phyloP scores from a whole-genome alignment of 1,140 invertebrate species.

The Eriosoma lanigerum region DNA sequence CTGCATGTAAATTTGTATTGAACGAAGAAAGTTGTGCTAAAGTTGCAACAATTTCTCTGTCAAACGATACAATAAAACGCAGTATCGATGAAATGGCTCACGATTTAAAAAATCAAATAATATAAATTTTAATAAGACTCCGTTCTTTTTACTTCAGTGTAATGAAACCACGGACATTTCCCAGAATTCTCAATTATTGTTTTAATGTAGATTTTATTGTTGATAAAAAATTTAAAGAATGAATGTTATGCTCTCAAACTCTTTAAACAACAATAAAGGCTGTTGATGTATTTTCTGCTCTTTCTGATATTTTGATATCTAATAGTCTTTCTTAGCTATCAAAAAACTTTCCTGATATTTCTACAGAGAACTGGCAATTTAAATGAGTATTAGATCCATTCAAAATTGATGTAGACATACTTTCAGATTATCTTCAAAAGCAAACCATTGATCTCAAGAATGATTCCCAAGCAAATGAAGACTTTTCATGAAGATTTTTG shows the following conservation, averaged over 20 bases:
- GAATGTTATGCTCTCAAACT: constrained; percentile 47
- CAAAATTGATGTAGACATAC: constrained; percentile 27
- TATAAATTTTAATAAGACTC: constrained; percentile 45
- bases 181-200: constrained; percentile 51
- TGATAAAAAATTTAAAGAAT: constrained; percentile 37
- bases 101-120: constrained; percentile 50
- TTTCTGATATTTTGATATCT: not conserved
- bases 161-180: constrained; percentile 47
- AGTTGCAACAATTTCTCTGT: constrained; percentile 1
- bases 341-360: constrained; percentile 44
- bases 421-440: constrained; percentile 43
- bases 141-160: constrained; percentile 53
- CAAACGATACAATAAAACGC: constrained; percentile 47
- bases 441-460: constrained; percentile 26
- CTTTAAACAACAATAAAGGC: constrained; percentile 51
- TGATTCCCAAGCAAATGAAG: constrained; percentile 18
- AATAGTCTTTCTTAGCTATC: constrained; percentile 41
- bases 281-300: constrained; percentile 45
- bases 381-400: constrained; percentile 45
- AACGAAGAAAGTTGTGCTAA: constrained; percentile 24
- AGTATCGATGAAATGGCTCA: constrained; percentile 51
- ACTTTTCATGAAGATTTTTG: constrained; percentile 39
- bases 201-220: constrained; percentile 51
- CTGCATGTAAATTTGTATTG: constrained; percentile 42
- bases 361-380: constrained; percentile 18